Conservation (phyloP, 2,113 vertebrate genomes). For the Varanus komodoensis region DNA sequence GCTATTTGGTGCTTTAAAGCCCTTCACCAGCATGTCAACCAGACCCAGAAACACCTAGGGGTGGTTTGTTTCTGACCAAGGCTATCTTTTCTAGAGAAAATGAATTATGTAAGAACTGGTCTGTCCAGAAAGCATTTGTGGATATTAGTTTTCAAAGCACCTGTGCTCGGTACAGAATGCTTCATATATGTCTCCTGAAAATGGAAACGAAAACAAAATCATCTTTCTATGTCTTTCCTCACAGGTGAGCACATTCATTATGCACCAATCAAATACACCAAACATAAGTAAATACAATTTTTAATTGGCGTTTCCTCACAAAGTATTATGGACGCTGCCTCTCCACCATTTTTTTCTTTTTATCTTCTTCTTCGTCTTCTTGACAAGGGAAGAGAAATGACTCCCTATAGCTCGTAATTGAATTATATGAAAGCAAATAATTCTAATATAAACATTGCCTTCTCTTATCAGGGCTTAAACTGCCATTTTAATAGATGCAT, state of each 20-base stretch:
- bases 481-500: constrained; percentile 50
- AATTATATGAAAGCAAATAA: constrained; percentile 20
- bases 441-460: constrained; percentile 38
- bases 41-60: not conserved
- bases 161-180: not conserved
- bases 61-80: too few species aligned
- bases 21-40: too few species aligned
- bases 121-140: not conserved
- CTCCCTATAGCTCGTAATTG: constrained; percentile 11
- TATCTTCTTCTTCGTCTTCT: not conserved
- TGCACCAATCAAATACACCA: constrained; percentile 29
- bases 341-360: rapidly evolving
- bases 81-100: not conserved
- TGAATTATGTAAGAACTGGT: not conserved
- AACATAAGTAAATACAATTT: constrained; percentile 35
- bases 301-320: constrained; percentile 36
- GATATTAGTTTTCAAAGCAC: not conserved
- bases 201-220: not conserved
- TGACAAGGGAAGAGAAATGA: constrained; percentile 16
- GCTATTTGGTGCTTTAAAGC: too few species aligned
- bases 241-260: not conserved
- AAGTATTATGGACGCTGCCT: not conserved
- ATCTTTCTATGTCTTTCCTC: not conserved
- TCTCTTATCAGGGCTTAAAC: constrained; percentile 45
- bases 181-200: too few species aligned